These are phyloP conservation scores for Piaya cayana DNA, from an alignment of 2,113 vertebrate genomes.

Conservation along the genomic window DNA sequence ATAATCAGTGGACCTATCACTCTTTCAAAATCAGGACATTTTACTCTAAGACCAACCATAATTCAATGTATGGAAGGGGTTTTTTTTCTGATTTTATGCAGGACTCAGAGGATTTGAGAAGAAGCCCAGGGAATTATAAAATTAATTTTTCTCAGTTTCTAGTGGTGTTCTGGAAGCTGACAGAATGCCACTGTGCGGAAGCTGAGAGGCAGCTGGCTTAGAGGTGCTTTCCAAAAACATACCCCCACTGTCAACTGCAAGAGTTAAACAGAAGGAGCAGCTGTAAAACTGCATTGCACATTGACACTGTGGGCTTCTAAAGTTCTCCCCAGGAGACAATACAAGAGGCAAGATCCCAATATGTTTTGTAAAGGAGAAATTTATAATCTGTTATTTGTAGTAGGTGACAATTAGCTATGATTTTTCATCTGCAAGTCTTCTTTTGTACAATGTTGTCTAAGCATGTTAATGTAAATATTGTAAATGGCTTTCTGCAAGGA, in stretches of 20 bases:
- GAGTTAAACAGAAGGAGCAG: background rate
- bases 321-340: background rate
- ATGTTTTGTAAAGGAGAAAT: background rate
- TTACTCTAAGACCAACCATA: background rate
- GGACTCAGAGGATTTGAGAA: background rate
- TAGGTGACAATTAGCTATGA: background rate
- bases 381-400: background rate
- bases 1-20: background rate
- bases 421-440: background rate
- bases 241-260: background rate
- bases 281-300: background rate
- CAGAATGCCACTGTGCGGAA: background rate
- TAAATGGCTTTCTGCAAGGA: background rate
- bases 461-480: background rate
- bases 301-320: background rate
- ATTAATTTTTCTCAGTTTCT: background rate
- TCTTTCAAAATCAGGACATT: background rate
- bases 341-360: background rate
- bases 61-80: background rate
- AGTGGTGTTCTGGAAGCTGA: background rate
- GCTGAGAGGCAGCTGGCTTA: background rate
- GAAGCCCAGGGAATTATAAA: background rate
- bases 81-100: background rate
- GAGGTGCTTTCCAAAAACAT: background rate
- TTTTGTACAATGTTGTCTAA: background rate